These are phyloP conservation scores for Caenorhabditis uteleia DNA, from an alignment of 2,888 invertebrate species.

Conservation along the genomic window DNA sequence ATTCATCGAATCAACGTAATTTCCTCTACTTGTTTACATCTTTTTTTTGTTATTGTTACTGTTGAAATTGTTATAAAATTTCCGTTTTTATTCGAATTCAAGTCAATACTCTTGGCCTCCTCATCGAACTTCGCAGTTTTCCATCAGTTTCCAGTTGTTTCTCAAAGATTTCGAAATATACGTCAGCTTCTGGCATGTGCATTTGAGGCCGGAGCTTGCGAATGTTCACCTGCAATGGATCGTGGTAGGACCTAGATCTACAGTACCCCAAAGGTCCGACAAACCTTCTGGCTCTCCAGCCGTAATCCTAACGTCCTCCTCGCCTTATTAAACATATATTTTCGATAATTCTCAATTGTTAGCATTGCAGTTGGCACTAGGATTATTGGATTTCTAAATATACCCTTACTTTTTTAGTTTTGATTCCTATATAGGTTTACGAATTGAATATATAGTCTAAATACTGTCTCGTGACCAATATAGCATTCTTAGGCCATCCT, in stretches of 20 bases:
- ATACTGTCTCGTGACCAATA: constrained; percentile 18
- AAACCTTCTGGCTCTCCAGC: constrained; percentile 22
- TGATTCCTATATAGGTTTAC: constrained; percentile 18
- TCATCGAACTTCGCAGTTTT: constrained; percentile 12
- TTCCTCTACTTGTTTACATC: no score
- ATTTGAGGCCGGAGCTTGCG: constrained; percentile 18
- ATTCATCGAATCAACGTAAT: constrained; percentile 20
- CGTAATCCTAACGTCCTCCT: constrained; percentile 25
- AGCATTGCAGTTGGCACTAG: constrained; percentile 24
- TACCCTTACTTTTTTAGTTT: background rate
- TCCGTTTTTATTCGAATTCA: background rate
- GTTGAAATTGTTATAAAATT: constrained; percentile 14
- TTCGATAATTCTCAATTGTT: constrained; percentile 33
- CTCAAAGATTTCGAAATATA: constrained; percentile 35
- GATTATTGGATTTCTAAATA: constrained; percentile 31
- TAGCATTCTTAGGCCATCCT: constrained; percentile 12
- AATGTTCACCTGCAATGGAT: constrained; percentile 22
- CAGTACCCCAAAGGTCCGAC: no score
- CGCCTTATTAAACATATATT: constrained; percentile 24
- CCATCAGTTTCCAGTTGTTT: constrained; percentile 18
- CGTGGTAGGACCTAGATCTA: background rate
- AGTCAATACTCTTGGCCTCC: no score
- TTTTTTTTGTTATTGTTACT: constrained; percentile 20
- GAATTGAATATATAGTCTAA: constrained; percentile 35
- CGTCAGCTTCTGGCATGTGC: constrained; percentile 22